Percentiles rank a stretch among this genome's conserved stretches.
phyloP scores from a whole-genome alignment of 2,888 invertebrate species.

The Melanophora roralis region DNA sequence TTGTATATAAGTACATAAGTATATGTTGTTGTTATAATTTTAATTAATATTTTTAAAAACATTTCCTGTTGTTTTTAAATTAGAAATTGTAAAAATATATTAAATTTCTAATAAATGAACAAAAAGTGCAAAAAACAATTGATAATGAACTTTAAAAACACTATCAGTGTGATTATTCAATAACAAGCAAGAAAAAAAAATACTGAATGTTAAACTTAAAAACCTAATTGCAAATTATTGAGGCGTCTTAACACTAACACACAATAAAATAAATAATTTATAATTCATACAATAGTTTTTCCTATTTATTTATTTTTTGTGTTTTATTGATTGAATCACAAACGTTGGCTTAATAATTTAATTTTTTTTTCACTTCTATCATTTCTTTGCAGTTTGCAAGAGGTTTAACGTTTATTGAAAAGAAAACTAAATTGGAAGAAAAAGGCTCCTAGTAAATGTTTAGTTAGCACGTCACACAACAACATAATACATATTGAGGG shows the following conservation, averaged over 20 bases:
- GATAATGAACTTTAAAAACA: background rate
- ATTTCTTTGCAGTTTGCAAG: slow-evolving; percentile 20
- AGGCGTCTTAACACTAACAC: background rate
- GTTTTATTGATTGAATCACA: slow-evolving; percentile 21
- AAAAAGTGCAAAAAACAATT: background rate
- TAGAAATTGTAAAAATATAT: slow-evolving; percentile 7
- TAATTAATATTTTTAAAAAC: too few species aligned
- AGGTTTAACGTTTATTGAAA: background rate
- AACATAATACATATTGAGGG: background rate
- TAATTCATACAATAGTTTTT: background rate
- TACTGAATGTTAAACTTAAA: background rate
- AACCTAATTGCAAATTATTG: slow-evolving; percentile 1
- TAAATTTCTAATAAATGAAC: background rate
- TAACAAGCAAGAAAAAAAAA: background rate
- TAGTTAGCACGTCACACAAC: too few species aligned
- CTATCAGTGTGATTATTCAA: slow-evolving; percentile 5
- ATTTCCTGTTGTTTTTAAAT: background rate
- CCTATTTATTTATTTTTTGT: background rate
- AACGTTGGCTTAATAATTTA: slow-evolving; percentile 28
- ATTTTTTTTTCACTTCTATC: background rate
- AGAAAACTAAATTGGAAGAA: background rate
- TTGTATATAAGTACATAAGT: too few species aligned
- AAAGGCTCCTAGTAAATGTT: too few species aligned
- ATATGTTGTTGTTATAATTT: too few species aligned
- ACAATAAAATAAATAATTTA: background rate